Conservation (phyloP, 2,113 vertebrate species). For the Butorides virescens region DNA sequence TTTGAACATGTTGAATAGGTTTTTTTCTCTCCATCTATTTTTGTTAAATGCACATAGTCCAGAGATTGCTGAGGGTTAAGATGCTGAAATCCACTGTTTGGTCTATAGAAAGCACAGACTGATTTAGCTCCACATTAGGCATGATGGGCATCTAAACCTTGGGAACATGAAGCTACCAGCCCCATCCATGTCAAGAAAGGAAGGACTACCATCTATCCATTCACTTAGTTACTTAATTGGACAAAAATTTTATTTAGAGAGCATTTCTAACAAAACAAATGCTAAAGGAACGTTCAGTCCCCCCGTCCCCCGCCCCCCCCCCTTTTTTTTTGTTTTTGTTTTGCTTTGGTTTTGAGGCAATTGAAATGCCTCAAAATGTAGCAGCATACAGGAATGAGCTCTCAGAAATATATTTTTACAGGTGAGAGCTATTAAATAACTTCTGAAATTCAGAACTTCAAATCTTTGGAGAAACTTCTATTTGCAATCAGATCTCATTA, state of each 20-base stretch:
- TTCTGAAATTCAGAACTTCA: not conserved
- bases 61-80: not conserved
- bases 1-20: not conserved
- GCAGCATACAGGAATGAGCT: not conserved
- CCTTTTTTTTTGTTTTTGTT: not conserved
- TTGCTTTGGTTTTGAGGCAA: not conserved
- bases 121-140: not conserved
- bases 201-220: not conserved
- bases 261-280: not conserved
- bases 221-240: not conserved
- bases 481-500: not conserved
- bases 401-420: not conserved
- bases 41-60: not conserved
- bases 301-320: rapidly evolving
- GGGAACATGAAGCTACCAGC: not conserved
- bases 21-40: not conserved
- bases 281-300: not conserved
- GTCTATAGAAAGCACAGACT: not conserved
- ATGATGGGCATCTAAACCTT: not conserved
- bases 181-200: not conserved
- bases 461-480: not conserved
- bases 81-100: not conserved
- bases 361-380: not conserved
- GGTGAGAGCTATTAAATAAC: not conserved
- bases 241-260: not conserved